Evolutionary conservation across 2,797 vertebrate species (phyloP).

Genomic region (Echeneis naucrates): DNA sequence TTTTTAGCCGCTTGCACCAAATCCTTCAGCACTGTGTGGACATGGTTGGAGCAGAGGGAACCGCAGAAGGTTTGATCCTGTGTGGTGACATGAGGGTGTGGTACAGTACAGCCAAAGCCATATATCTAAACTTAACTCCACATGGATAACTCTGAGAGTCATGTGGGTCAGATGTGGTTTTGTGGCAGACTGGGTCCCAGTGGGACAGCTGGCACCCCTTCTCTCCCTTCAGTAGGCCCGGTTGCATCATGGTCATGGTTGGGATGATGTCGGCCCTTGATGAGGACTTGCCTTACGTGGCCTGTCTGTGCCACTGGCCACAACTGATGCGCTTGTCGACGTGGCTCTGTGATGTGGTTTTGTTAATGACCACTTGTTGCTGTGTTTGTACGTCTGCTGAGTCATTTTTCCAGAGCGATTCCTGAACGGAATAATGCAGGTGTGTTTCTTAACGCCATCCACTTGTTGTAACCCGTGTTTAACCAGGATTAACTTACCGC

Average conservation of each 20-base stretch:
- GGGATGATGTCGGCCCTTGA: slow-evolving; percentile 46
- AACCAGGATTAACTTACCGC: not conserved
- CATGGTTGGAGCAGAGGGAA: slow-evolving; percentile 35
- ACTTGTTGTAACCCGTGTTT: slow-evolving; percentile 1
- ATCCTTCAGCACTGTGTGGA: slow-evolving; percentile 12
- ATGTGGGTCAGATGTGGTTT: slow-evolving; percentile 76
- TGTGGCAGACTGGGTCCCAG: slow-evolving; percentile 68
- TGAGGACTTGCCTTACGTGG: slow-evolving; percentile 30
- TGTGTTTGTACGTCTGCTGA: slow-evolving; percentile 31
- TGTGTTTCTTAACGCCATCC: slow-evolving; percentile 45
- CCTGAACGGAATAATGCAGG: slow-evolving; percentile 48
- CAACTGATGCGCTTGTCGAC: slow-evolving; percentile 63
- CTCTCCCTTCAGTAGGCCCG: slow-evolving; percentile 30
- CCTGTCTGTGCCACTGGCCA: slow-evolving; percentile 58
- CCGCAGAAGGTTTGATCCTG: slow-evolving; percentile 55
- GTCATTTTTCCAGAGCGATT: slow-evolving; percentile 45
- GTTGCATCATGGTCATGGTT: slow-evolving; percentile 68
- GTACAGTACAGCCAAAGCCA: slow-evolving; percentile 63
- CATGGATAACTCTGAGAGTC: slow-evolving; percentile 66
- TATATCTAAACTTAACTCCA: slow-evolving; percentile 78
- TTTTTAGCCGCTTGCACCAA: not conserved
- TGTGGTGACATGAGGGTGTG: slow-evolving; percentile 76
- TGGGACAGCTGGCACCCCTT: slow-evolving; percentile 67
- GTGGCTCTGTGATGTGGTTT: slow-evolving; percentile 68
- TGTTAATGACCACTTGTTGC: slow-evolving; percentile 56